Conservation (phyloP, 1,140 invertebrate genomes). For the Drosophila seguyi region DNA sequence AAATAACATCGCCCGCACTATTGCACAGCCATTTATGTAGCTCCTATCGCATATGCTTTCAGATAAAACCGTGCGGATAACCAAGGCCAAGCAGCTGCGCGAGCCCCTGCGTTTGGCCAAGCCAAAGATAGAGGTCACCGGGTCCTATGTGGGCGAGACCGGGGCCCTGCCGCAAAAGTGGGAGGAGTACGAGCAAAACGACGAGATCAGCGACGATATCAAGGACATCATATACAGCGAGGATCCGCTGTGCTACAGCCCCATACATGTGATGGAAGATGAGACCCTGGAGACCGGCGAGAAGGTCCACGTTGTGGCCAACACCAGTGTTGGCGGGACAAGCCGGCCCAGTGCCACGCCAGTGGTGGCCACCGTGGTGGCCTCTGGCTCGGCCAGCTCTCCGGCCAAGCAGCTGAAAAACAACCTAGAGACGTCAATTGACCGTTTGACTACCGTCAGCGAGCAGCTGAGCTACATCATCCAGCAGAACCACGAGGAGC, state of each 20-base stretch:
- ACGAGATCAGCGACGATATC: slow-evolving; percentile 70
- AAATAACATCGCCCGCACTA: slow-evolving; percentile 15
- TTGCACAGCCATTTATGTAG: background rate
- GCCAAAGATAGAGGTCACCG: slow-evolving; percentile 58
- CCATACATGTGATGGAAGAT: slow-evolving; percentile 73
- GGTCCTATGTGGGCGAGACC: slow-evolving; percentile 21
- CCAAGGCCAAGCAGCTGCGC: slow-evolving; percentile 58
- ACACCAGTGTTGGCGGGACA: background rate
- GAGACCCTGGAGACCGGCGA: slow-evolving; percentile 53
- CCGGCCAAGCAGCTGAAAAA: slow-evolving; percentile 71
- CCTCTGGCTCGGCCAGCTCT: slow-evolving; percentile 35
- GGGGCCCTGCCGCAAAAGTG: slow-evolving; percentile 72
- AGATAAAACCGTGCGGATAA: slow-evolving; percentile 70
- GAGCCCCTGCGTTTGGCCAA: slow-evolving; percentile 62
- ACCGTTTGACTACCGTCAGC: slow-evolving; percentile 65
- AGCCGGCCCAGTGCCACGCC: slow-evolving; percentile 8
- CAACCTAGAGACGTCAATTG: slow-evolving; percentile 71
- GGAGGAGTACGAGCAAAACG: slow-evolving; percentile 74
- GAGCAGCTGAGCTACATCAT: slow-evolving; percentile 69
- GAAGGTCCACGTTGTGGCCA: slow-evolving; percentile 53
- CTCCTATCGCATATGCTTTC: slow-evolving; percentile 35
- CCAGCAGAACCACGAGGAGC: slow-evolving; percentile 68
- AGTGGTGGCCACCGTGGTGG: slow-evolving; percentile 58
- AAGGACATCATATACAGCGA: slow-evolving; percentile 77
- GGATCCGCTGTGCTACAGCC: slow-evolving; percentile 73